Percentiles rank a stretch among this genome's conserved stretches.
Evolutionary conservation across 1,140 invertebrate species (phyloP).

Genomic region (Schlechtendalia chinensis): DNA sequence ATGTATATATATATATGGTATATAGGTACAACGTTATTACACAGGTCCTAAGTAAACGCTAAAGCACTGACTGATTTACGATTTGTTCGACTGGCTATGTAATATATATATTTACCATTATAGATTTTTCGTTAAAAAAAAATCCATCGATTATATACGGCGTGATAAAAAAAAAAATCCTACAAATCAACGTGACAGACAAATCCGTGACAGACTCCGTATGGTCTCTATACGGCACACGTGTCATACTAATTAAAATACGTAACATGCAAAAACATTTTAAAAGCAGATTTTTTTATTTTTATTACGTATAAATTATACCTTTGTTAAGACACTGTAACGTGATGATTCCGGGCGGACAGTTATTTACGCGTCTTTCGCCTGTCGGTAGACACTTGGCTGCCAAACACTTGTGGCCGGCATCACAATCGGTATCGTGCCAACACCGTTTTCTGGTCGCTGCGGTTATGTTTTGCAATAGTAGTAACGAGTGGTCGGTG

Average conservation of each 20-base stretch:
- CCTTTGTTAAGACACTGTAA: constrained; percentile 41
- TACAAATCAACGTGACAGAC: constrained; percentile 4
- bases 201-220: not conserved
- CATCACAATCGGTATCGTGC: constrained; percentile 43
- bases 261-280: constrained; percentile 3
- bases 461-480: not conserved
- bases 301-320: constrained; percentile 47
- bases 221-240: not conserved
- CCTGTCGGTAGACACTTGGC: constrained; percentile 40
- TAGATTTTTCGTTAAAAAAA: not conserved
- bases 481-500: not conserved
- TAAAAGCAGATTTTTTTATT: constrained; percentile 15
- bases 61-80: constrained; percentile 40
- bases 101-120: not conserved
- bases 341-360: constrained; percentile 43
- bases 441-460: constrained; percentile 44
- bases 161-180: not conserved
- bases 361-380: constrained; percentile 46
- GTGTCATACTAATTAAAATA: not conserved
- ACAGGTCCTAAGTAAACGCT: constrained; percentile 24
- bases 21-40: no score
- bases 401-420: constrained; percentile 43
- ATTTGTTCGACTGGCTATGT: not conserved
- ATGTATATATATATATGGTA: not conserved
- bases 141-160: not conserved